A percentile compares a stretch with the other conserved stretches of the same genome.
These are phyloP conservation scores for Drosophila pachea DNA, from an alignment of 1,140 invertebrate genomes.

Conservation along the genomic window DNA sequence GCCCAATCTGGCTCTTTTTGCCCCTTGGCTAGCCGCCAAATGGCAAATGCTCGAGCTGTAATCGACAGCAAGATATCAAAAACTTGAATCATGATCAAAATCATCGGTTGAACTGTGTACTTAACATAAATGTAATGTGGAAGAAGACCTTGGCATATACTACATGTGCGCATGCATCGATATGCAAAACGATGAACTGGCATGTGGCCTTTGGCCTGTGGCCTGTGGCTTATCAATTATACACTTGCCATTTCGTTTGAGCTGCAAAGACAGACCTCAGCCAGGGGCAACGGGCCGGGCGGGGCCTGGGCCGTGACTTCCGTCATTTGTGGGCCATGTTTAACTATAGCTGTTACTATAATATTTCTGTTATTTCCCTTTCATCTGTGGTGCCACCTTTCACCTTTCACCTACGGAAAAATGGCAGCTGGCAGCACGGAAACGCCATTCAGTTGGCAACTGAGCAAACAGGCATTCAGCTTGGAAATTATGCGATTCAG, in stretches of 20 bases:
- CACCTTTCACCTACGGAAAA: neutral
- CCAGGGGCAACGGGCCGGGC: neutral
- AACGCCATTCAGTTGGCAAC: slow-evolving; percentile 25
- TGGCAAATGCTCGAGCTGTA: slow-evolving; percentile 8
- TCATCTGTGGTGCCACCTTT: neutral
- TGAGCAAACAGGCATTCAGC: slow-evolving; percentile 14
- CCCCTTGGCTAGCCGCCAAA: slow-evolving; percentile 39
- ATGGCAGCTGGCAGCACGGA: slow-evolving; percentile 25
- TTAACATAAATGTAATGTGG: slow-evolving; percentile 11
- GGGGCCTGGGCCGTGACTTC: slow-evolving; percentile 53
- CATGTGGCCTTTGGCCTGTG: neutral
- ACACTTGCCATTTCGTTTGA: slow-evolving; percentile 39
- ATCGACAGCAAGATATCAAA: slow-evolving; percentile 13
- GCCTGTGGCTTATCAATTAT: slow-evolving; percentile 56
- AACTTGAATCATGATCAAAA: slow-evolving; percentile 23
- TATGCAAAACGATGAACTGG: slow-evolving; percentile 20
- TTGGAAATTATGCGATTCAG: slow-evolving; percentile 16
- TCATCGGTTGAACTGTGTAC: neutral
- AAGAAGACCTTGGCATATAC: slow-evolving; percentile 24
- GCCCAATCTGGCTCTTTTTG: slow-evolving; percentile 5
- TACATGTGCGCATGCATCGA: slow-evolving; percentile 1
- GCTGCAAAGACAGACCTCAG: no score
- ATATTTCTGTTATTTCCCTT: neutral
- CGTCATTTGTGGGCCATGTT: slow-evolving; percentile 35
- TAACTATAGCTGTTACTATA: slow-evolving; percentile 16